Evolutionary conservation across 2,888 invertebrate species (phyloP), one percentile per base, ranked within the genome.

Genomic region (Pachycephus smyrnensis): DNA sequence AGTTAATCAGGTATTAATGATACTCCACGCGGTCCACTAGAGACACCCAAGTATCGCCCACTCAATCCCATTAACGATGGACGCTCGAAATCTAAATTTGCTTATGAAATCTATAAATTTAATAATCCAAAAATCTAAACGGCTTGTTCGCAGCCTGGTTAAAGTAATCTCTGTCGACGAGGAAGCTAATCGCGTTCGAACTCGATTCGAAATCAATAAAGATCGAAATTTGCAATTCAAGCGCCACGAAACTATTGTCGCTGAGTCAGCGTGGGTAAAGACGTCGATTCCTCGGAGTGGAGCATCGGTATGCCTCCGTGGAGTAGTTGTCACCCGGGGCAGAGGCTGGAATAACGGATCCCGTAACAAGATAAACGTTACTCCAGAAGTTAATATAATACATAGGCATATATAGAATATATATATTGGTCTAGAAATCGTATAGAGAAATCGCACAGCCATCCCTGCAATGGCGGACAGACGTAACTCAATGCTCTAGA

Each of bases 1-100:
- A 81, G 80, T 81, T 81, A 77, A 76, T 75, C 75, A 73, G 73
- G 76, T 78, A 82, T 79, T 84, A 83, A 71, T 73, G 73, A 55
- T 40, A 15, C 69, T 68, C 75, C 77, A 30, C 11, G n/a, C 0
- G 55, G 15, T 55, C 55, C 55, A 55, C 55, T 55, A 1, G 55
- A 55, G 55, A 55, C 55, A 23, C 55, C n/a, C 74, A 0, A 33
- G 74, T 23, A 23, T 23, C 55, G 55, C 55, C 55, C 55, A 55
- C 55, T 23, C 23, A 0, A 2, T 55, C 23, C 55, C 9, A 55
- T 55, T 23, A 55, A 23, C 55, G 55, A 55, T 23, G 23, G 55
- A 23, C 23, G 55, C 2, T 55, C 55, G 23, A 9, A 23, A 55
- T 55, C 55, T 1, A 9, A 1, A 2, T 55, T 55, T 23, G 55